Evolutionary conservation across 2,888 invertebrate genomes (phyloP), one percentile per base, ranked within the genome.

Genomic region (Pinctada fucata): DNA sequence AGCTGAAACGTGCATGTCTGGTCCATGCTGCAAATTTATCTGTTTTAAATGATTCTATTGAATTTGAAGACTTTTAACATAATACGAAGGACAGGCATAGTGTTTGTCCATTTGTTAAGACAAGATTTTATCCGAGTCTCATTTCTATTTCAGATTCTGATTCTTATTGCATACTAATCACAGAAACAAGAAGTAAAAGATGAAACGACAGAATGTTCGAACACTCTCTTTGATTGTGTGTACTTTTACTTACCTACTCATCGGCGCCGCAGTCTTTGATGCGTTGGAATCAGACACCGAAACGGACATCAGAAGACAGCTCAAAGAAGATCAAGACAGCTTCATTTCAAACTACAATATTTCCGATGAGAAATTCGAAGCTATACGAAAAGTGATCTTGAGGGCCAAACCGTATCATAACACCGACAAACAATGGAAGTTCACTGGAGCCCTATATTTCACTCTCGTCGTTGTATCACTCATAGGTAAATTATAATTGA

Each of bases 181-280:
- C 31, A 31, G 31, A 31, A 31, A 31, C 31, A 31, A 31, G 31
- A 31, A 13, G 49, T 63, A 47, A 58, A 72, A 70, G 6, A 98
- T 98, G 98, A 98, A 98, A 94, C 95, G 97, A 87, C 99, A 99
- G 94, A 99, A 99, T 94, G 98, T 99, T 73, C 95, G 99, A 88
- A 99, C 99, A 71, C 94, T 99, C 84, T 98, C 99, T 4, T 94
- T 99, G 88, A 99, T 99, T 82, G 98, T 99, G 81, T 98, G 98
- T 93, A 99, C 99, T 76, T 98, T 99, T 93, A 99, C 99, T 13
- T 99, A 99, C 94, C 94, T 99, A 84, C 94, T 99, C 82, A 97
- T 99, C 84, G 99, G 99, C 67, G 99, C 99, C 47, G 99, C 99
- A 64, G 98, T 99, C 52, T 99, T 99, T 93, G 99, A 99, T 94